Percentiles rank a stretch among this genome's conserved stretches.
phyloP scores from a whole-genome alignment of 2,797 vertebrate species.

The Coendou prehensilis region DNA sequence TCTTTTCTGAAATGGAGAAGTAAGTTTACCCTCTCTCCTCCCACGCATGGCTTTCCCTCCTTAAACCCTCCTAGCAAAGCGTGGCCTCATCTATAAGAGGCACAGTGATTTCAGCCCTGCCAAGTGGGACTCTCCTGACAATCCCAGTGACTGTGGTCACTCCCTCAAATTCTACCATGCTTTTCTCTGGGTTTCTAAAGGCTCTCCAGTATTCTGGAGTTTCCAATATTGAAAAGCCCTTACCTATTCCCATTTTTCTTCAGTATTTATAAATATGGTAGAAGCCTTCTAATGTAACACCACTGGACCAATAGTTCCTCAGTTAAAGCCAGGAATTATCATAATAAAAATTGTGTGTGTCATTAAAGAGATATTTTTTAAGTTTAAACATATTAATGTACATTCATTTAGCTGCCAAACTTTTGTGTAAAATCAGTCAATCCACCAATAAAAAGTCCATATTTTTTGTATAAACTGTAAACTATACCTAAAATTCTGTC shows the following conservation, averaged over 20 bases:
- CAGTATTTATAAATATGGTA: slow-evolving; percentile 7
- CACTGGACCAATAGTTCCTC: not conserved
- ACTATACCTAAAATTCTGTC: not conserved
- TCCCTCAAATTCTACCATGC: not conserved
- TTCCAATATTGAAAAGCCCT: not conserved
- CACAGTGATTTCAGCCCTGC: not conserved
- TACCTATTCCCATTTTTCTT: not conserved
- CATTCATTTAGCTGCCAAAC: not conserved
- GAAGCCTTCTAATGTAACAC: not conserved
- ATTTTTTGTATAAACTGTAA: not conserved
- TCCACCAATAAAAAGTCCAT: not conserved
- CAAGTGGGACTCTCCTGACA: not conserved
- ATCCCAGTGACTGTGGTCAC: too few relatives aligned
- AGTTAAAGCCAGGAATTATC: slow-evolving; percentile 38
- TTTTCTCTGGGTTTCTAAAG: not conserved
- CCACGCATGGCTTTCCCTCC: not conserved
- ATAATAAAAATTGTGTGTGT: not conserved
- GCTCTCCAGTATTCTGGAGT: not conserved
- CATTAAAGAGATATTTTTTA: slow-evolving; percentile 27
- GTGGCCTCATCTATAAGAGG: not conserved
- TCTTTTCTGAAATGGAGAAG: slow-evolving; percentile 90
- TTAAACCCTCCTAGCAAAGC: not conserved
- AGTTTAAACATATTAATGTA: slow-evolving; percentile 2
- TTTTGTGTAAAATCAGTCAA: slow-evolving; percentile 26
- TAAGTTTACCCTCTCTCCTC: slow-evolving; percentile 73